A percentile compares a stretch with the other conserved stretches of the same genome.
phyloP scores from a whole-genome alignment of 2,113 vertebrate species.

The Scomber japonicus region DNA sequence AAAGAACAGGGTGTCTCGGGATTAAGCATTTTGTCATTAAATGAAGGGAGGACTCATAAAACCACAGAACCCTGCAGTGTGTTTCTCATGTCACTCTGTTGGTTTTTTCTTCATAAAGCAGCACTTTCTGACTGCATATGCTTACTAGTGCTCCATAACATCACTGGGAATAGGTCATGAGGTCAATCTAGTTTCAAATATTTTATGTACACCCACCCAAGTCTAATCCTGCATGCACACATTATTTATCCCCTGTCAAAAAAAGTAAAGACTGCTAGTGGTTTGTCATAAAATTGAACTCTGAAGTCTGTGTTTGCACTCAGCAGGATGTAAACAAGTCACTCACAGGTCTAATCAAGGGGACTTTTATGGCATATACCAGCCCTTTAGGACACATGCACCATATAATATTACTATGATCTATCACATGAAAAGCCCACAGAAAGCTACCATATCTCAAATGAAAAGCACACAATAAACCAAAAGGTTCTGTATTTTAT shows the following conservation, averaged over 20 bases:
- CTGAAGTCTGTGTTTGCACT: conserved; percentile 5
- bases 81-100: conserved; percentile 42
- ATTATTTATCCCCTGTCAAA: background rate
- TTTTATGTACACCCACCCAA: conserved; percentile 12
- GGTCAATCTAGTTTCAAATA: conserved; percentile 28
- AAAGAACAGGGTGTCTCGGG: conserved; percentile 57
- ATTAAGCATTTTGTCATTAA: conserved; percentile 57
- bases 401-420: conserved; percentile 40
- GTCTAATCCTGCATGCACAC: conserved; percentile 23
- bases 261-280: background rate
- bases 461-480: conserved; percentile 40
- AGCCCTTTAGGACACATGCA: background rate
- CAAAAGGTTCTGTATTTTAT: conserved; percentile 20
- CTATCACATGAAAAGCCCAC: conserved; percentile 32
- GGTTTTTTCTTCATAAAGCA: conserved; percentile 42
- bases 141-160: conserved; percentile 34
- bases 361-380: conserved; percentile 10
- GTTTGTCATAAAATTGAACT: conserved; percentile 21
- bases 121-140: conserved; percentile 24
- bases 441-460: background rate
- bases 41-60: conserved; percentile 53
- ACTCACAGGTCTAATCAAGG: conserved; percentile 18
- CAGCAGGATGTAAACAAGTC: conserved; percentile 28
- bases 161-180: conserved; percentile 28
- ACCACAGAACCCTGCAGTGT: conserved; percentile 44